These are phyloP conservation scores for Caranx ignobilis DNA, from an alignment of 2,113 vertebrate species.

Conservation along the genomic window DNA sequence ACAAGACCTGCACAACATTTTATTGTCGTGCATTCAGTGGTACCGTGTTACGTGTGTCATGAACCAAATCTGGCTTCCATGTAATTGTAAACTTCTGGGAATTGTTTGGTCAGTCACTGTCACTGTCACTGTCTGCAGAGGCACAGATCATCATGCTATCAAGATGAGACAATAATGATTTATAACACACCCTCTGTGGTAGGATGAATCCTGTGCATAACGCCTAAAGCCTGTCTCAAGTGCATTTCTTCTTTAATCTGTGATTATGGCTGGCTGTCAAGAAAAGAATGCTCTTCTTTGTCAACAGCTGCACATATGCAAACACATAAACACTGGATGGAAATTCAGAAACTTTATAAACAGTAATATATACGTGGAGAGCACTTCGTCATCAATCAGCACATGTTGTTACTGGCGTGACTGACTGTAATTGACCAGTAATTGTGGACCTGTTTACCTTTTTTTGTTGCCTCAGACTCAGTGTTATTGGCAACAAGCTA, in stretches of 20 bases:
- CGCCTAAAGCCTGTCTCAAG: neutral
- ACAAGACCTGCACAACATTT: neutral
- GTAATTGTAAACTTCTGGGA: neutral
- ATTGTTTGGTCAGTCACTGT: neutral
- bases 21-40: neutral
- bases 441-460: neutral
- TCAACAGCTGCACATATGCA: conserved; percentile 38
- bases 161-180: neutral
- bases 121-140: neutral
- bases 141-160: neutral
- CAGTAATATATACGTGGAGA: neutral
- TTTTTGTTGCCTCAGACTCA: neutral
- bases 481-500: neutral
- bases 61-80: neutral
- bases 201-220: neutral
- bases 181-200: neutral
- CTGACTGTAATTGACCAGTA: too few relatives aligned
- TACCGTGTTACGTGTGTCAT: neutral
- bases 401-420: neutral
- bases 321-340: neutral
- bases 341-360: neutral
- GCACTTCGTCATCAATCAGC: neutral
- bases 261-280: conserved; percentile 32
- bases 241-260: conserved; percentile 39
- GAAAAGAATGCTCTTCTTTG: conserved; percentile 8